Evolutionary conservation across 2,797 vertebrate species (phyloP).

Genomic region (Limosa lapponica): DNA sequence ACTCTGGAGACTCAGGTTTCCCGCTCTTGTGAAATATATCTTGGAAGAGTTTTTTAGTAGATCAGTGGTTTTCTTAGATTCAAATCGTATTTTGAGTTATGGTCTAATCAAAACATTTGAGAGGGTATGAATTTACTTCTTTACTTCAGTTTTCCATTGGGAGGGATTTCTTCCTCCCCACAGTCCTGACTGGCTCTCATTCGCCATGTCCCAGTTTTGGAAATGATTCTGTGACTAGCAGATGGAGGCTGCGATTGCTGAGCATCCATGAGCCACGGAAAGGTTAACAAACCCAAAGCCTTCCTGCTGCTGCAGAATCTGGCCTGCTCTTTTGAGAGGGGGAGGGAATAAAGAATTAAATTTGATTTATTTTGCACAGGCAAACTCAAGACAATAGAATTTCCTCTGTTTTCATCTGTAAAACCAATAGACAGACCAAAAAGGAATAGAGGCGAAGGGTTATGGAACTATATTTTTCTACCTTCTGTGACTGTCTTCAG

Average conservation of each 20-base stretch:
- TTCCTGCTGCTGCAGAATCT: not conserved
- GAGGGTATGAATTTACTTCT: not conserved
- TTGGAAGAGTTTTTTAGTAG: not conserved
- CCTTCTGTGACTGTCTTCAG: conserved; percentile 27
- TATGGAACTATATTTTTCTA: conserved; percentile 47
- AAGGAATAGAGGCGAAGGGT: conserved; percentile 55
- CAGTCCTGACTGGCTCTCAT: not conserved
- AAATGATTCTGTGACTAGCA: not conserved
- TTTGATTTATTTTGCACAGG: conserved; percentile 50
- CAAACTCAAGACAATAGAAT: conserved; percentile 56
- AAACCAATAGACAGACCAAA: conserved; percentile 37
- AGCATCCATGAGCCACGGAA: not conserved
- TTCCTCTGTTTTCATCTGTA: conserved; percentile 54
- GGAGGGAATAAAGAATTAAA: not conserved
- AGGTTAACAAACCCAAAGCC: conserved; percentile 15
- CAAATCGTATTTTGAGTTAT: not conserved
- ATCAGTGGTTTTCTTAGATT: not conserved
- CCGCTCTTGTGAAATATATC: not conserved
- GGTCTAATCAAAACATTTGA: not conserved
- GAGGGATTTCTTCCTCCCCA: not conserved
- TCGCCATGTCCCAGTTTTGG: not conserved
- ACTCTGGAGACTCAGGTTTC: not conserved
- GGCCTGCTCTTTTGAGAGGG: not conserved
- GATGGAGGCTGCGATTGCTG: not conserved
- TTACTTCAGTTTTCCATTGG: not conserved